Evolutionary conservation across 2,113 vertebrate genomes (phyloP), one percentile per base, ranked within the genome.

Genomic region (Microcebus tavaratra): DNA sequence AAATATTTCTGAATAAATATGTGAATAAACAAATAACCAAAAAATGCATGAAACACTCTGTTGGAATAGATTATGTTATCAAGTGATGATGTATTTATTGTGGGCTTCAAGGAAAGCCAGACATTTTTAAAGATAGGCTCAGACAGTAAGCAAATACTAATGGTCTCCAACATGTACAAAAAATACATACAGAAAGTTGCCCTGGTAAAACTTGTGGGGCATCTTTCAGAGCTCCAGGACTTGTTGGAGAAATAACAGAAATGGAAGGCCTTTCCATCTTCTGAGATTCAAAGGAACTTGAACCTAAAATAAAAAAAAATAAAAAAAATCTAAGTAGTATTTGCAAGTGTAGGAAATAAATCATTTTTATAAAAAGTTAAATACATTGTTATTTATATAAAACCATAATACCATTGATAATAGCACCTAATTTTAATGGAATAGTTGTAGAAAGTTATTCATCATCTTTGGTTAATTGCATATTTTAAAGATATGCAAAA

Each of bases 241-340:
- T 99, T 68, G 99, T 99, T 0, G 99, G 99, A 96, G 99, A 99
- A 99, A 99, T 99, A 97, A 99, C 99, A 81, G 99, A 99, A 98
- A 99, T 99, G n/a, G 99, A 99, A 90, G 99, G 99, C 80, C 99
- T 99, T 82, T 99, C 99, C 99, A 99, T 99, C 98, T 99, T 99
- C 98, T 99, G 99, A 88, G 99, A 99, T 98, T 99, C 99, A 98
- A 99, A 99, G 93, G 99, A 99, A 98, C 99, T 99, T 68, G 99
- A 99, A 98, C 99, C 99, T 98, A 98, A 98, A 98, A 96, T 45
- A 50, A 97, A 29, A 18, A 68, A 95, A 90, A 55, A 55, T 18
- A 86, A 95, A 90, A 55, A 55, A 55, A 88, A 79, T 5, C 13
- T 18, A 63, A 89, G 3, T 50, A 59, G 36, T 31, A 73, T 59